Evolutionary conservation across 2,113 vertebrate species (phyloP), one percentile per base, ranked within the genome.

Genomic region (Colius striatus): DNA sequence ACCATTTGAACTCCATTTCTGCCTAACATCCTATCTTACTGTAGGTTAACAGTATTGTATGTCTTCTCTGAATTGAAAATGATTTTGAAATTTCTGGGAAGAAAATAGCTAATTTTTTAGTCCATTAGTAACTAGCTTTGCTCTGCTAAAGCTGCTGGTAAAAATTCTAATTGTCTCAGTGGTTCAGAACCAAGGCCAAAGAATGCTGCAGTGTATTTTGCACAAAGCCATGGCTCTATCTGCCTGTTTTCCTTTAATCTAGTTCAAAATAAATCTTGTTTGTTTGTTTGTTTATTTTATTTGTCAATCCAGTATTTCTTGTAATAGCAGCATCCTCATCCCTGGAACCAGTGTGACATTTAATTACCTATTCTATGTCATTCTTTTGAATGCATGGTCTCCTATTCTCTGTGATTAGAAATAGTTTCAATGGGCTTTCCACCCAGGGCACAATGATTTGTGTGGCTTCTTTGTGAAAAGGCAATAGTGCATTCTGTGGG

Each of bases 341-440:
- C 20, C 30, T 86, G 58, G 74, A 93, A 94, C 79, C 8, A 21
- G 65, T 63, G 41, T 23, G 57, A 34, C 60, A 89, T 86, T 92
- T 93, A 79, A 90, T 91, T 77, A 58, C 18, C 57, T 76, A 9
- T 50, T 84, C 72, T 18, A 0, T 60, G 50, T 76, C 80, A 43
- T 81, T 86, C 92, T 94, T 96, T 78, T 68, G 74, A 91, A 94
- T 53, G 78, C 27, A 38, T 84, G 93, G 57, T 89, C 78, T 94
- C 78, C 83, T 70, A 5, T 66, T 85, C 68, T 74, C 21, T 70
- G 30, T 17, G 65, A 10, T 23, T 53, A 21, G 54, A 62, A 79
- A 65, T 4, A 10, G 0, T 15, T 13, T 11, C 0, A 0, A 53
- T 36, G 66, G 32, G 41, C 30, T 93, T 79, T 41, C 54, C 60